These are phyloP conservation scores for Papilio polytes DNA, from an alignment of 1,140 invertebrate genomes.

Conservation along the genomic window DNA sequence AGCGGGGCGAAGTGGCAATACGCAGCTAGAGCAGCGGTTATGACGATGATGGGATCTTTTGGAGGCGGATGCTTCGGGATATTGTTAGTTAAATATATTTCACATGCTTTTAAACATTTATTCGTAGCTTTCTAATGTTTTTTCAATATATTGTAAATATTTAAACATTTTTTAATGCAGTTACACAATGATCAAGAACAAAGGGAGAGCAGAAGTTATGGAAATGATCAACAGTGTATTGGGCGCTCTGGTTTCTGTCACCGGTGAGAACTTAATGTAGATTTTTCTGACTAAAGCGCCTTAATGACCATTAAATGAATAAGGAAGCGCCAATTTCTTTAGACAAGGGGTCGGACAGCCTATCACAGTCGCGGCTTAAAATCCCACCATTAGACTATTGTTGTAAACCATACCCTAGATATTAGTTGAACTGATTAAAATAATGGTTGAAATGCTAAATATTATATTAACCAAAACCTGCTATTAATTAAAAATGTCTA, in stretches of 20 bases:
- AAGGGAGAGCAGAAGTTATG: conserved; percentile 91
- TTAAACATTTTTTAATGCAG: conserved; percentile 56
- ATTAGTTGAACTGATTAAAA: too few species aligned
- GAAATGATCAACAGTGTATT: conserved; percentile 95
- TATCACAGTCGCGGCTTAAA: too few species aligned
- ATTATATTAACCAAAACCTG: too few species aligned
- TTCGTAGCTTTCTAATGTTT: background rate
- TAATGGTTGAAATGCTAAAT: too few species aligned
- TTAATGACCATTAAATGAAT: background rate
- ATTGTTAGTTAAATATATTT: conserved; percentile 66
- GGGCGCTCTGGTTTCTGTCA: conserved; percentile 94
- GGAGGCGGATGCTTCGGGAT: conserved; percentile 93
- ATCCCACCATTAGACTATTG: too few species aligned
- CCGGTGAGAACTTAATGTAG: conserved; percentile 83
- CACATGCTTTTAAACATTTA: background rate
- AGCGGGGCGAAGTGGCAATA: conserved; percentile 92
- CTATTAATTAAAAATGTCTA: too few species aligned
- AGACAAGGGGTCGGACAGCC: too few species aligned
- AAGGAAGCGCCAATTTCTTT: too few species aligned
- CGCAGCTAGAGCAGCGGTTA: conserved; percentile 94
- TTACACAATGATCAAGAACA: conserved; percentile 87
- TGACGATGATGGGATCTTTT: conserved; percentile 95
- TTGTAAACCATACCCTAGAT: too few species aligned
- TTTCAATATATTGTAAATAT: background rate
- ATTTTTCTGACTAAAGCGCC: background rate